Evolutionary conservation across 2,797 vertebrate genomes (phyloP), one percentile per base, ranked within the genome.

Genomic region (Neopelma chrysocephalum): DNA sequence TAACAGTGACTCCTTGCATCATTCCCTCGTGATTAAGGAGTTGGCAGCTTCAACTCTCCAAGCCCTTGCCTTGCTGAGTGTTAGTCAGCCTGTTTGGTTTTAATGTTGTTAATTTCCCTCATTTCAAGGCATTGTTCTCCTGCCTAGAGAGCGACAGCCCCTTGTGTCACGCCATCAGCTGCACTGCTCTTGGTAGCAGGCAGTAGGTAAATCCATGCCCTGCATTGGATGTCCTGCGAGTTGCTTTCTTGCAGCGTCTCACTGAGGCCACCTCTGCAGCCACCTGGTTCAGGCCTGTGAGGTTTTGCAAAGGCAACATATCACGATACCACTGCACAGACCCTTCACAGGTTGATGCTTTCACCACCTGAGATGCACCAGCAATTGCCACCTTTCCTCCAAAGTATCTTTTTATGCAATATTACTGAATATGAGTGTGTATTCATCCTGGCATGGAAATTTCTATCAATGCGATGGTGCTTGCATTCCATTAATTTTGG

Each of bases 371-470:
- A 62, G 50, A 86, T 17, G 53, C 72, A 94, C 90, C 89, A 93
- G 78, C 91, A 94, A 31, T 40, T 54, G 43, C 38, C 43, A 25
- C 58, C 17, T 94, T 84, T 91, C 87, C 64, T 93, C 76, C 86
- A 91, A 86, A 89, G 48, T 51, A 61, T 25, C 83, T 89, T 91
- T 82, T 94, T 84, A 80, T 90, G 89, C 93, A 94, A 91, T 95
- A 82, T 69, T 90, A 36, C 86, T 89, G 70, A 75, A 31, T 60
- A 56, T 69, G 78, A 92, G 91, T 90, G 16, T 85, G 26, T 84
- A 36, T 66, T 93, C 75, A 34, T 93, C 71, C 71, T 57, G 20
- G 47, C 56, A 15, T 14, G 62, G 86, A 84, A 80, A 61, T 84
- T 82, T 53, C 76, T 92, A 78, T 34, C 13, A 20, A 87, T 0